These are phyloP conservation scores for Macaca nemestrina DNA, from an alignment of 2,113 vertebrate genomes.

Conservation along the genomic window DNA sequence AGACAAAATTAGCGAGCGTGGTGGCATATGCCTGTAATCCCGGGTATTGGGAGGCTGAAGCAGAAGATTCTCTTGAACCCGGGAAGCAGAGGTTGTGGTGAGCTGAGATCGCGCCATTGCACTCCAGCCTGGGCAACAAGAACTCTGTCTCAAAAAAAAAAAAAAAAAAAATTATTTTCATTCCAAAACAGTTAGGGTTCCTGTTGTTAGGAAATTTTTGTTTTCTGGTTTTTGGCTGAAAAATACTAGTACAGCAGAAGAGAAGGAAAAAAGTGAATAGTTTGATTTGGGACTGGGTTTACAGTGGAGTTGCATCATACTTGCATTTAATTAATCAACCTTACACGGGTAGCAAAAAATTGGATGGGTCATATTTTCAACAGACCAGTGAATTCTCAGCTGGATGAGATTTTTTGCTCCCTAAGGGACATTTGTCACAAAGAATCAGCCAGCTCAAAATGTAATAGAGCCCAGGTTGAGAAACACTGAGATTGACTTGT, in stretches of 20 bases:
- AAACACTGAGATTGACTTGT: neutral
- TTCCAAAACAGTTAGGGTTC: neutral
- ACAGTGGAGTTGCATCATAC: neutral
- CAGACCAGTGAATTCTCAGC: neutral
- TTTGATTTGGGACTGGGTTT: neutral
- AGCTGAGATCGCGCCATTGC: too few relatives aligned
- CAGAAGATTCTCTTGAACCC: too few relatives aligned
- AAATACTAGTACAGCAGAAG: neutral
- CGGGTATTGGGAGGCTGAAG: too few relatives aligned
- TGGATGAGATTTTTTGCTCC: neutral
- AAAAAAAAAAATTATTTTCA: too few relatives aligned
- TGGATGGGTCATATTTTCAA: neutral
- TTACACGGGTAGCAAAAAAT: neutral
- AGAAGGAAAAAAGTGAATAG: neutral
- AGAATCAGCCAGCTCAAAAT: neutral
- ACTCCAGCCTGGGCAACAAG: too few relatives aligned
- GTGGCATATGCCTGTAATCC: too few relatives aligned
- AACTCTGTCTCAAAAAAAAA: too few relatives aligned
- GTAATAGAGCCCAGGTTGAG: neutral
- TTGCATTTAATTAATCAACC: neutral
- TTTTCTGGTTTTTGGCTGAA: neutral
- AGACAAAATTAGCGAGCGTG: too few relatives aligned
- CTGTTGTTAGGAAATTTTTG: neutral
- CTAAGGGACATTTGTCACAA: neutral
- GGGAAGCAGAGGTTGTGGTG: too few relatives aligned